Conservation (phyloP, 1,140 invertebrate species). For the Nasonia vitripennis region DNA sequence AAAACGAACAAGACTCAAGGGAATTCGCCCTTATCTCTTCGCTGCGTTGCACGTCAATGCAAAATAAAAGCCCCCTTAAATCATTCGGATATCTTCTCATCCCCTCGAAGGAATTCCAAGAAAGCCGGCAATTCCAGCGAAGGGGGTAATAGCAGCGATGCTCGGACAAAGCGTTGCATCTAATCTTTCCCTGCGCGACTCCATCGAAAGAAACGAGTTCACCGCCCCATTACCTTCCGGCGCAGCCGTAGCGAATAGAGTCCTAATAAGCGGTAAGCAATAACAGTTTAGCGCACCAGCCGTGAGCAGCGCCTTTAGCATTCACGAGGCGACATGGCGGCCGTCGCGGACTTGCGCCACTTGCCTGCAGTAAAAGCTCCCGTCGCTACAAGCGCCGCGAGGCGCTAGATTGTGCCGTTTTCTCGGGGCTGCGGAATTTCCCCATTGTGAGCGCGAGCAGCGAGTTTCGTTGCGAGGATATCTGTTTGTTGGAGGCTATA, state of each 20-base stretch:
- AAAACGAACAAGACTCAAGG: not conserved
- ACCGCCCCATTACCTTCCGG: not conserved
- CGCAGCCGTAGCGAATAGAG: not conserved
- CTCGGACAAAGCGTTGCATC: slow-evolving; percentile 12
- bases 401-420: slow-evolving; percentile 22
- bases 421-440: slow-evolving; percentile 6
- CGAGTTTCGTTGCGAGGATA: not conserved
- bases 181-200: not conserved
- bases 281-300: slow-evolving; percentile 29
- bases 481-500: not conserved
- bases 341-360: slow-evolving; percentile 31
- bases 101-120: not conserved
- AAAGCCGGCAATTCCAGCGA: not conserved
- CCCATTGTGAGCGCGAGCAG: not conserved
- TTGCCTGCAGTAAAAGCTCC: slow-evolving; percentile 36
- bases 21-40: not conserved
- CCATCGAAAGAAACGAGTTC: not conserved
- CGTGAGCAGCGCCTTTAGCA: not conserved
- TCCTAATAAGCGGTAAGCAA: slow-evolving; percentile 36
- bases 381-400: not conserved
- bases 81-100: not conserved
- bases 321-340: slow-evolving; percentile 7
- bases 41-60: not conserved
- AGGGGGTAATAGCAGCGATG: not conserved
- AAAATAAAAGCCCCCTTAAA: not conserved